phyloP scores from a whole-genome alignment of 1,140 invertebrate species.

The Drosophila grimshawi region DNA sequence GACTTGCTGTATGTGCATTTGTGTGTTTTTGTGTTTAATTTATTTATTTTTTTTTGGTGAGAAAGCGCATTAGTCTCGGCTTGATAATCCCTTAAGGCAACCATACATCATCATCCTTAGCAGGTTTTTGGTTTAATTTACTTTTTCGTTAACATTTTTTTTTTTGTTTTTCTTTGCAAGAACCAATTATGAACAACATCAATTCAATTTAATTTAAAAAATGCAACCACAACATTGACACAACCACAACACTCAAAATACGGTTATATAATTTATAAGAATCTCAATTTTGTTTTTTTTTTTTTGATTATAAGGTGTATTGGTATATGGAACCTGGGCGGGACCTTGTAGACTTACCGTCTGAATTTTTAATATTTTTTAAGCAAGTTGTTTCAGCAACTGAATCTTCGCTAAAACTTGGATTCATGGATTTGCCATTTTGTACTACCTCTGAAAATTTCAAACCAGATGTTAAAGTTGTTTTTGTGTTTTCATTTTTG shows the following conservation, averaged over 20 bases:
- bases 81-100: constrained; percentile 16
- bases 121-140: constrained; percentile 11
- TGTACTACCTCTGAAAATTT: constrained; percentile 85
- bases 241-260: constrained; percentile 79
- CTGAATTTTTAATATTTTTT: constrained; percentile 93
- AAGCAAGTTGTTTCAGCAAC: constrained; percentile 90
- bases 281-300: constrained; percentile 17
- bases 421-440: constrained; percentile 87
- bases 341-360: constrained; percentile 88
- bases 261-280: constrained; percentile 53
- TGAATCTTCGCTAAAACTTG: constrained; percentile 91
- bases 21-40: constrained; percentile 7
- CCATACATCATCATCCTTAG: background rate
- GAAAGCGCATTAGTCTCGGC: constrained; percentile 44
- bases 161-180: constrained; percentile 10
- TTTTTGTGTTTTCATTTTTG: constrained; percentile 31
- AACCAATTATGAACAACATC: constrained; percentile 68
- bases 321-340: constrained; percentile 58
- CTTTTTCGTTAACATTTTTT: background rate
- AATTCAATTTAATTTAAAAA: constrained; percentile 70
- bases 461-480: constrained; percentile 77
- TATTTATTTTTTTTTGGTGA: constrained; percentile 27
- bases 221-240: constrained; percentile 83
- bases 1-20: constrained; percentile 17
- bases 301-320: constrained; percentile 26